These are phyloP conservation scores for Tetramorium alpestre DNA, from an alignment of 1,140 invertebrate species.

Conservation along the genomic window DNA sequence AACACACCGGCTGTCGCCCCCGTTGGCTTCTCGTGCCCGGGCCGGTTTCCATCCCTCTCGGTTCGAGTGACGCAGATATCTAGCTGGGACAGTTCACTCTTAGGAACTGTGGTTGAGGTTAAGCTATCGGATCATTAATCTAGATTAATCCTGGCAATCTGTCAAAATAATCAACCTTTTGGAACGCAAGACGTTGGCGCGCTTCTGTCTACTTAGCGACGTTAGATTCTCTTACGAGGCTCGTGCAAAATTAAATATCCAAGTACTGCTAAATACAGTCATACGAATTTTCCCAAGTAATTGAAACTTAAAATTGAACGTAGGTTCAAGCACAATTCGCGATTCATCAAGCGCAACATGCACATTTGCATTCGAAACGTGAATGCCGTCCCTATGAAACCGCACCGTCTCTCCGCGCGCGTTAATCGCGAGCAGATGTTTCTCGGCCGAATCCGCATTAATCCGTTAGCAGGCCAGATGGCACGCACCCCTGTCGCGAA, in stretches of 20 bases:
- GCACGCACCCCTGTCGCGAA: background rate
- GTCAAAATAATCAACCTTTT: conserved; percentile 1
- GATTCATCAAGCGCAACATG: background rate
- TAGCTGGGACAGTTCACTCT: background rate
- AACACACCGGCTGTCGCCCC: background rate
- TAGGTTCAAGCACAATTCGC: background rate
- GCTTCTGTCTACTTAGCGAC: background rate
- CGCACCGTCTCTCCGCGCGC: background rate
- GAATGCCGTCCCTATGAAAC: background rate
- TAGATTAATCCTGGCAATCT: conserved; percentile 35
- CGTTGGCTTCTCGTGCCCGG: background rate
- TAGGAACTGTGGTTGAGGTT: conserved; percentile 22
- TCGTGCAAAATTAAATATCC: background rate
- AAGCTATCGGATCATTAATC: conserved; percentile 41
- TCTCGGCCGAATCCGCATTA: background rate
- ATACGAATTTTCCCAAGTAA: background rate
- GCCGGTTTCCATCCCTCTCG: background rate
- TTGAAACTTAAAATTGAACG: background rate
- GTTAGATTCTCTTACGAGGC: background rate
- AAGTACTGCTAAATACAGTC: background rate
- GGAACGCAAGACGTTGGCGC: background rate
- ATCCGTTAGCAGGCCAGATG: background rate
- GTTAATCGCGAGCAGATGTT: conserved; percentile 40
- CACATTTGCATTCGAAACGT: background rate
- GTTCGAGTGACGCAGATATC: background rate